Percentiles rank a stretch among this genome's conserved stretches.
phyloP scores from a whole-genome alignment of 2,888 invertebrate genomes.

The Dicycla oo region DNA sequence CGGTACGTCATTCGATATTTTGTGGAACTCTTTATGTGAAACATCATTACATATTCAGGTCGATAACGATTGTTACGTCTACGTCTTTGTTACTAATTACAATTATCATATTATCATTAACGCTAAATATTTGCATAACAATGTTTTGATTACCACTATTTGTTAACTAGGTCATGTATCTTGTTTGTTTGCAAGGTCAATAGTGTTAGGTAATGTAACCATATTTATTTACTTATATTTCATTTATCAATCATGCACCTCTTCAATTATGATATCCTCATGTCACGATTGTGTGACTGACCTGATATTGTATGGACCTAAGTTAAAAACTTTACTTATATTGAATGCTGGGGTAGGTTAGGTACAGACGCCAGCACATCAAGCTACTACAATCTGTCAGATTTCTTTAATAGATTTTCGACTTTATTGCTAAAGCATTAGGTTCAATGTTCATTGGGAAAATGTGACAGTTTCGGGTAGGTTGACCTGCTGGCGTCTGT shows the following conservation, averaged over 20 bases:
- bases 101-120: constrained; percentile 48
- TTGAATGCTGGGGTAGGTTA: too few species aligned
- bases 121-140: constrained; percentile 40
- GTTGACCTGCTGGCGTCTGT: too few species aligned
- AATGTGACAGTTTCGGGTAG: too few species aligned
- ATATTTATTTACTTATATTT: constrained; percentile 7
- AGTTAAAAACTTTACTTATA: not conserved
- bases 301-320: not conserved
- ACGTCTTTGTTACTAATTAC: constrained; percentile 43
- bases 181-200: constrained; percentile 31
- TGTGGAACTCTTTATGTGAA: not conserved
- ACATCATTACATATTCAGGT: not conserved
- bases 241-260: not conserved
- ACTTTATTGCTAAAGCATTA: too few species aligned
- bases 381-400: too few species aligned
- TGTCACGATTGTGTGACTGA: not conserved
- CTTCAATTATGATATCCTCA: not conserved
- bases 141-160: constrained; percentile 35
- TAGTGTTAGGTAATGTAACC: not conserved
- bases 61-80: constrained; percentile 29
- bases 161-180: constrained; percentile 54
- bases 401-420: too few species aligned
- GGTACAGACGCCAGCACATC: too few species aligned
- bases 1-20: constrained; percentile 6
- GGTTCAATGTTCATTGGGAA: too few species aligned